These are phyloP conservation scores for Hymenopus coronatus DNA, from an alignment of 2,888 invertebrate genomes.

Conservation along the genomic window DNA sequence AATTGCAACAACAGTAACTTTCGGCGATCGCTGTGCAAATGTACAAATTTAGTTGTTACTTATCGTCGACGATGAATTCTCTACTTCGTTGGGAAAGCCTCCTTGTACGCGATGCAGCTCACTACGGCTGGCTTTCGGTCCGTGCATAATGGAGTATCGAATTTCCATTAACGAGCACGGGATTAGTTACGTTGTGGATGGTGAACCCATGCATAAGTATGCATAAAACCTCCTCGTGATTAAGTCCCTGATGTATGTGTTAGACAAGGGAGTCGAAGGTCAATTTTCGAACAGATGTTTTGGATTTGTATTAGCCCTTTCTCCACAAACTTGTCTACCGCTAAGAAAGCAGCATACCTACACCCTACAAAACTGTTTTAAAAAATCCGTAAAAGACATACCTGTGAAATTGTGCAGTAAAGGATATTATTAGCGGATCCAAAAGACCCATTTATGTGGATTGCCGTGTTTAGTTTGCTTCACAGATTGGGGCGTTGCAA, in stretches of 20 bases:
- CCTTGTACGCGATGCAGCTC: background rate
- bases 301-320: background rate
- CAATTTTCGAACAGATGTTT: background rate
- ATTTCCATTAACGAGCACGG: conserved; percentile 8
- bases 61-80: background rate
- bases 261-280: background rate
- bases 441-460: too few relatives aligned
- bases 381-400: too few relatives aligned
- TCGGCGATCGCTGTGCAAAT: too few relatives aligned
- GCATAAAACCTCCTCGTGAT: background rate
- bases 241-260: background rate
- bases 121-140: background rate
- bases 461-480: too few relatives aligned
- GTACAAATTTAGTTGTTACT: background rate
- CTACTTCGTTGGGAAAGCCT: background rate
- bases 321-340: background rate
- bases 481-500: too few relatives aligned
- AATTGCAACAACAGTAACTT: too few relatives aligned
- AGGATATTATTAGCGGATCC: too few relatives aligned
- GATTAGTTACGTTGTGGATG: background rate
- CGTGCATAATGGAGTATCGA: conserved; percentile 11
- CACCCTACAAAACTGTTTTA: too few relatives aligned
- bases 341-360: too few relatives aligned
- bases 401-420: too few relatives aligned
- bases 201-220: background rate